Evolutionary conservation across 2,797 vertebrate genomes (phyloP).

Genomic region (Crax fasciolata): DNA sequence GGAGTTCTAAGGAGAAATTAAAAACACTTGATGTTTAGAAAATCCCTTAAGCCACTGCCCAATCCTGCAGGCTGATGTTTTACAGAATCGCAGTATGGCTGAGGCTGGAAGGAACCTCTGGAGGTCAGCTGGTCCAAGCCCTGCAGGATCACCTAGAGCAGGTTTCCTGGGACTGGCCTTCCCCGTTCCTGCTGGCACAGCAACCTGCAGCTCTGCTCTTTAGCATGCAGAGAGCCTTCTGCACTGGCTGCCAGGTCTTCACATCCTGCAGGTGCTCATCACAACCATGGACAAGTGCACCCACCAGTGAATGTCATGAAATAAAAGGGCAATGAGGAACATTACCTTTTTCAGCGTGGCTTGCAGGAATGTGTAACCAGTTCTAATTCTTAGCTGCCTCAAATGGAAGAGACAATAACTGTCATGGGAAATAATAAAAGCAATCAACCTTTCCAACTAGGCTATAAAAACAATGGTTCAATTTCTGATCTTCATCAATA

Average conservation of each 20-base stretch:
- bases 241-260: neutral
- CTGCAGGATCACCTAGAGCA: neutral
- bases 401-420: neutral
- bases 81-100: neutral
- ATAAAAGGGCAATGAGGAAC: neutral
- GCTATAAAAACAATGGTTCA: neutral
- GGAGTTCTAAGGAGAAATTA: neutral
- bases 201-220: neutral
- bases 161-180: neutral
- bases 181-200: neutral
- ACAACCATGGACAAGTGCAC: neutral
- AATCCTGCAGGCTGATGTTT: neutral
- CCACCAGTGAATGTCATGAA: neutral
- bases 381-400: neutral
- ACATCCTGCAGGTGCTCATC: accelerated
- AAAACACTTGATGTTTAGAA: neutral
- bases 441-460: neutral
- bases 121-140: neutral
- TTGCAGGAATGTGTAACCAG: neutral
- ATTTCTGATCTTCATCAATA: neutral
- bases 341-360: neutral
- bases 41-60: neutral
- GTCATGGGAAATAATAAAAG: neutral
- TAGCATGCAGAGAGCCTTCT: neutral
- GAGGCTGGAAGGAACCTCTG: neutral